Evolutionary conservation across 2,888 invertebrate genomes (phyloP).

Genomic region (Amorpha juglandis): DNA sequence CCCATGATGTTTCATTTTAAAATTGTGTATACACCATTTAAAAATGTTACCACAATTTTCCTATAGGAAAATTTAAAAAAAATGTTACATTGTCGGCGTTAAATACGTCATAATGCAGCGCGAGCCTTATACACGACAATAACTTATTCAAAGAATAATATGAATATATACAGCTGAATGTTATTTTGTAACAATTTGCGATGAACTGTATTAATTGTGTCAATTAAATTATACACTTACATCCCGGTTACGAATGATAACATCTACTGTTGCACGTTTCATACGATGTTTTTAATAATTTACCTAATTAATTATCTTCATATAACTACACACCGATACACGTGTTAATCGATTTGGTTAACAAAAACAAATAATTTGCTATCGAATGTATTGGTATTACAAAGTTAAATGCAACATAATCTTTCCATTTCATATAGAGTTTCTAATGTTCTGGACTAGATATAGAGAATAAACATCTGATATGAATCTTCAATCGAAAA

Average conservation of each 20-base stretch:
- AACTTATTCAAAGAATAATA: not conserved
- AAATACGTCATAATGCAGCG: too few species aligned
- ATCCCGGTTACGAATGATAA: conserved; percentile 13
- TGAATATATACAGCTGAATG: not conserved
- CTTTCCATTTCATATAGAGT: not conserved
- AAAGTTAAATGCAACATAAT: not conserved
- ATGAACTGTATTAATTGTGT: conserved; percentile 12
- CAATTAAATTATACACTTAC: conserved; percentile 7
- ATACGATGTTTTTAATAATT: conserved; percentile 7
- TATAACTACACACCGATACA: not conserved
- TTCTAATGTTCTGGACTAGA: too few species aligned
- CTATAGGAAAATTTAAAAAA: too few species aligned
- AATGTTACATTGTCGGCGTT: too few species aligned
- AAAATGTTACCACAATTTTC: too few species aligned
- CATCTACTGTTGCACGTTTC: not conserved
- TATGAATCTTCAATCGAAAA: too few species aligned
- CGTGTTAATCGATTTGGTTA: not conserved
- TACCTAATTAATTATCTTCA: not conserved
- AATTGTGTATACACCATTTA: too few species aligned
- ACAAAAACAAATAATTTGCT: conserved; percentile 11
- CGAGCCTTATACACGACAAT: not conserved
- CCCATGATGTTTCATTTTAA: too few species aligned
- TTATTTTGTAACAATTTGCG: conserved; percentile 9
- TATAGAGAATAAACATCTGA: too few species aligned
- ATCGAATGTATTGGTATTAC: not conserved